A percentile compares a stretch with the other conserved stretches of the same genome.
phyloP scores from a whole-genome alignment of 2,797 vertebrate species.

The Rhinichthys osculus region DNA sequence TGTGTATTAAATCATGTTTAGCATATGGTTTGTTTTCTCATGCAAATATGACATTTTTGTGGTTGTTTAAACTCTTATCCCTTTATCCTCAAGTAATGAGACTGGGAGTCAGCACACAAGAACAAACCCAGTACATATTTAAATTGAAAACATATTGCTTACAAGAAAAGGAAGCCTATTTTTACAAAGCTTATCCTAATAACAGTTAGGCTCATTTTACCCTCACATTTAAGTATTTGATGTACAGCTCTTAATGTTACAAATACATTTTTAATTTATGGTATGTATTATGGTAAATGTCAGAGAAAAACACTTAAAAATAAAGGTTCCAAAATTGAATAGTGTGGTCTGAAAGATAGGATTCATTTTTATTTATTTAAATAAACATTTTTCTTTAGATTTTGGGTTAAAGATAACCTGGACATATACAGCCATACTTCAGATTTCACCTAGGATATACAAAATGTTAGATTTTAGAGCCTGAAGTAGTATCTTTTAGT shows the following conservation, averaged over 20 bases:
- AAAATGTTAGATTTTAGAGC: background rate
- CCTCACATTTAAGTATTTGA: too few relatives aligned
- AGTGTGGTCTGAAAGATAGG: background rate
- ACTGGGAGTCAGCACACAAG: background rate
- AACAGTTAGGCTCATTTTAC: background rate
- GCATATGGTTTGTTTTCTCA: background rate
- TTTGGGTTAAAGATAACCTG: background rate
- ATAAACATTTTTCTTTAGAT: background rate
- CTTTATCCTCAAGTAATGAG: constrained; percentile 53
- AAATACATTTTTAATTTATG: background rate
- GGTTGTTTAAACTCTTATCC: constrained; percentile 34
- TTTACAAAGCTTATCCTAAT: background rate
- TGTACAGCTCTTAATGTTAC: background rate
- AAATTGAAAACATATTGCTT: too few relatives aligned
- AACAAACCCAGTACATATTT: too few relatives aligned
- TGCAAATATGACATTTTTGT: constrained; percentile 33
- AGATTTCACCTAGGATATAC: background rate
- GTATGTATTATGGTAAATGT: too few relatives aligned
- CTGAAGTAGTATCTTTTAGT: background rate
- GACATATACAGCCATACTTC: background rate
- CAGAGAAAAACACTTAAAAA: too few relatives aligned
- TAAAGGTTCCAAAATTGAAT: too few relatives aligned
- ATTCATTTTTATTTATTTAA: background rate
- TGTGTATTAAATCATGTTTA: constrained; percentile 2
- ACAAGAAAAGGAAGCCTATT: background rate